phyloP scores from a whole-genome alignment of 2,113 vertebrate species.

The Tympanuchus pallidicinctus region DNA sequence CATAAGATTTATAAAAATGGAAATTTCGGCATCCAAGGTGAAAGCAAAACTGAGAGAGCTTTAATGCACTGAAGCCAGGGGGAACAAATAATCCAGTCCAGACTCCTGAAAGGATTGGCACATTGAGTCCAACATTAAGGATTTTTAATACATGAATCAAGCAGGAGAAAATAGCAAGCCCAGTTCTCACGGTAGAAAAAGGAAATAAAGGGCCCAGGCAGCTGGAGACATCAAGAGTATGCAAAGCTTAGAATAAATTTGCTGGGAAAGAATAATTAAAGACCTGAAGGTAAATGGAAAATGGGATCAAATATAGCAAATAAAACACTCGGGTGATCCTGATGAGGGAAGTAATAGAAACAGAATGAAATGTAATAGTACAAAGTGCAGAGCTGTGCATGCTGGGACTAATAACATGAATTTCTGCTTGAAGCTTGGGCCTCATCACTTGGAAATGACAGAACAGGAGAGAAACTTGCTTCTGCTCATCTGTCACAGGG shows the following conservation, averaged over 20 bases:
- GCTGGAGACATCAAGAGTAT: not conserved
- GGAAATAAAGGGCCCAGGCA: conserved; percentile 26
- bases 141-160: not conserved
- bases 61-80: conserved; percentile 43
- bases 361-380: conserved; percentile 30
- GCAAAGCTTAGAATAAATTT: conserved; percentile 44
- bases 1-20: conserved; percentile 57
- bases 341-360: not conserved
- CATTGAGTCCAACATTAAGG: not conserved
- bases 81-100: conserved; percentile 44
- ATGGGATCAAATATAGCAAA: conserved; percentile 52
- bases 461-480: conserved; percentile 15
- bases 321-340: conserved; percentile 51
- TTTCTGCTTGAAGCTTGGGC: conserved; percentile 44
- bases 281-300: conserved; percentile 63
- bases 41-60: conserved; percentile 48
- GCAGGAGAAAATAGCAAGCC: conserved; percentile 15
- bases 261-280: conserved; percentile 55
- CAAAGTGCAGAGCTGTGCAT: conserved; percentile 33
- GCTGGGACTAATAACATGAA: not conserved
- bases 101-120: conserved; percentile 36
- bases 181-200: not conserved
- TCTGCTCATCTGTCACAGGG: not conserved
- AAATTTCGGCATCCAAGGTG: conserved; percentile 47
- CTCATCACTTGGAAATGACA: conserved; percentile 47